These are phyloP conservation scores for Eciton burchellii DNA, from an alignment of 1,140 invertebrate species.

Conservation along the genomic window DNA sequence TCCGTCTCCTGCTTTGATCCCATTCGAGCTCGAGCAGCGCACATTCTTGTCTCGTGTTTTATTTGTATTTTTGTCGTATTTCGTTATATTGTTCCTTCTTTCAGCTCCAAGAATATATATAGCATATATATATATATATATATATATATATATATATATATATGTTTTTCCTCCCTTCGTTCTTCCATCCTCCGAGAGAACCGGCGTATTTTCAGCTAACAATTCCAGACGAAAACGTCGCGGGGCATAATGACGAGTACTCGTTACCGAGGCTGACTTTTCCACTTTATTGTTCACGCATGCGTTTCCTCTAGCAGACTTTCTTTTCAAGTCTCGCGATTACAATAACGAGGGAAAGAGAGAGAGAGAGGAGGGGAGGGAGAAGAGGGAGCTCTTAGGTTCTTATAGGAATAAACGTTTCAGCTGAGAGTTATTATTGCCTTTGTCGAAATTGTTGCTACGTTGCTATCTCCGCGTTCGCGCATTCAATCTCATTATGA, in stretches of 20 bases:
- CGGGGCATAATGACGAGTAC: background rate
- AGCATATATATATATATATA: no score
- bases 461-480: background rate
- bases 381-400: background rate
- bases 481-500: no score
- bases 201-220: slow-evolving; percentile 12
- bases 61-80: background rate
- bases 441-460: background rate
- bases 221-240: slow-evolving; percentile 9
- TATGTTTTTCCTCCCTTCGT: background rate
- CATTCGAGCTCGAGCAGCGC: slow-evolving; percentile 9
- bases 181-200: background rate
- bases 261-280: slow-evolving; percentile 13
- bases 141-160: no score
- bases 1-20: background rate
- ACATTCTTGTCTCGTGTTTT: background rate
- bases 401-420: slow-evolving; percentile 29
- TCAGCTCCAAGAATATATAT: background rate
- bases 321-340: slow-evolving; percentile 10
- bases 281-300: slow-evolving; percentile 22
- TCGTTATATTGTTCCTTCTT: background rate
- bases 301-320: background rate
- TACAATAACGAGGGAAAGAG: background rate
- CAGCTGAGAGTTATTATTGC: background rate
- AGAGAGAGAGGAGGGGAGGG: no score